Percentiles rank a stretch among this genome's conserved stretches.
Evolutionary conservation across 2,113 vertebrate species (phyloP).

Genomic region (Crotophaga sulcirostris): DNA sequence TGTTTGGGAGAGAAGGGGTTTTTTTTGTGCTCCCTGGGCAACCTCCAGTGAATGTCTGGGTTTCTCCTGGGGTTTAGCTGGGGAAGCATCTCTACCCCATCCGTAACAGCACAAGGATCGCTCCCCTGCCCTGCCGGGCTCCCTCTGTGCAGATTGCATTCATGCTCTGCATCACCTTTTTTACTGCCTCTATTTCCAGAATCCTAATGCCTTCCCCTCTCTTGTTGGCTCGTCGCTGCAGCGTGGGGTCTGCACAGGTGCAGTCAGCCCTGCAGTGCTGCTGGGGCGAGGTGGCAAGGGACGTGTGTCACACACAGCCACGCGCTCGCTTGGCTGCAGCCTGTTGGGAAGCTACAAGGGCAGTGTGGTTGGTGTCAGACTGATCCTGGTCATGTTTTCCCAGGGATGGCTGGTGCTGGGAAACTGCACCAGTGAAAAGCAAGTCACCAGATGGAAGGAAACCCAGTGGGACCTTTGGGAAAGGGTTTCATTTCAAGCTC

Average conservation of each 20-base stretch:
- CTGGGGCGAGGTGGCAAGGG: neutral
- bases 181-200: neutral
- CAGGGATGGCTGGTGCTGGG: neutral
- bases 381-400: neutral
- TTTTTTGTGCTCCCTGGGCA: neutral
- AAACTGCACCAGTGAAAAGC: neutral
- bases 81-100: rapidly evolving
- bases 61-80: neutral
- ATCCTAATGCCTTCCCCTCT: neutral
- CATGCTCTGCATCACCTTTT: neutral
- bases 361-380: neutral
- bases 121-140: neutral
- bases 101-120: rapidly evolving
- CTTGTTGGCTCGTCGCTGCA: neutral
- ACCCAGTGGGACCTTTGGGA: neutral
- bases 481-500: neutral
- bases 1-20: neutral
- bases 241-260: neutral
- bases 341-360: neutral
- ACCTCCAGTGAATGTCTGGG: neutral
- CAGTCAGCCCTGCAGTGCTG: neutral
- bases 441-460: neutral
- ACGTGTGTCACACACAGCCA: rapidly evolving
- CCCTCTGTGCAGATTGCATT: rapidly evolving
- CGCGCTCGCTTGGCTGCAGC: rapidly evolving